These are phyloP conservation scores for Gasterosteus nipponicus DNA, from an alignment of 2,113 vertebrate species.

Conservation along the genomic window DNA sequence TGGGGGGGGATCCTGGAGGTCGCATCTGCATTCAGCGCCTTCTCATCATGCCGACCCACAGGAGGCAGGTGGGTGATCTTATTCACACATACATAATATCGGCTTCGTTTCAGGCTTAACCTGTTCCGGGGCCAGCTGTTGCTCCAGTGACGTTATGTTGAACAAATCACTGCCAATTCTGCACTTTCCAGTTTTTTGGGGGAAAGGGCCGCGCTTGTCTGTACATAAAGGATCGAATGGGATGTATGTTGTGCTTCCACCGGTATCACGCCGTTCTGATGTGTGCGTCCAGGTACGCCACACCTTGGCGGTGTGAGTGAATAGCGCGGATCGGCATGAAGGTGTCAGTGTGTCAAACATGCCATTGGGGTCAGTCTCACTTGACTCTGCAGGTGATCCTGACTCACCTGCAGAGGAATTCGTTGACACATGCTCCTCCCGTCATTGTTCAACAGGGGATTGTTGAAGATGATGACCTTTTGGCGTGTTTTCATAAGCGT, in stretches of 20 bases:
- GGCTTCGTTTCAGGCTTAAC: neutral
- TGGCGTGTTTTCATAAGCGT: neutral
- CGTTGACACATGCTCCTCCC: constrained; percentile 37
- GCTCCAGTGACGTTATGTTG: neutral
- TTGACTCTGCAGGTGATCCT: constrained; percentile 42
- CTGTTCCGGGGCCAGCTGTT: neutral
- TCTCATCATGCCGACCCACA: constrained; percentile 65
- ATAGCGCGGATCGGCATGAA: constrained; percentile 5
- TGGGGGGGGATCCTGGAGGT: constrained; percentile 1
- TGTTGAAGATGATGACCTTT: constrained; percentile 23
- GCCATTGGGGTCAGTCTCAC: constrained; percentile 22
- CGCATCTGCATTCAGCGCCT: constrained; percentile 21
- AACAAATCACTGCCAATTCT: constrained; percentile 1
- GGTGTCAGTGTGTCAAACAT: constrained; percentile 3
- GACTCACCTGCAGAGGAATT: constrained; percentile 42
- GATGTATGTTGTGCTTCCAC: neutral
- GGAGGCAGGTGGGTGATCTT: constrained; percentile 74
- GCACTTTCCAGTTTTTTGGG: neutral
- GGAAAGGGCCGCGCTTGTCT: neutral
- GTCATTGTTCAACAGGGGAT: constrained; percentile 41
- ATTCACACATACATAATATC: neutral
- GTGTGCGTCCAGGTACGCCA: neutral
- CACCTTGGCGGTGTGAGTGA: constrained; percentile 23
- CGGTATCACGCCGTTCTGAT: neutral
- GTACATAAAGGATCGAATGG: neutral